Base-by-base conservation (phyloP, 2,797 vertebrate genomes). In the Lutjanus campechanus region DNA sequence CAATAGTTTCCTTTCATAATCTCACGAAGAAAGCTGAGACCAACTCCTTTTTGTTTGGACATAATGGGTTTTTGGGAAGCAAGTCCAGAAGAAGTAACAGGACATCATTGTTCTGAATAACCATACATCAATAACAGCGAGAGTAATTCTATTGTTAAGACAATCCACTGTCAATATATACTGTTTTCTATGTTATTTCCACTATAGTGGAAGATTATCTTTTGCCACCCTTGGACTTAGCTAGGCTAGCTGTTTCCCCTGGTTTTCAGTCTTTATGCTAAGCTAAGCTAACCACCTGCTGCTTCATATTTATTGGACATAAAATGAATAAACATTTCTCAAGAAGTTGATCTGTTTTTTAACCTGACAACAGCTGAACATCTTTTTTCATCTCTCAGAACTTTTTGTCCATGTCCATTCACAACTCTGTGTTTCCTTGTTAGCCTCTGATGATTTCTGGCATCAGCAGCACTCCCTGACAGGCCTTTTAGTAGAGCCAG, bases 401-500 rank as follows among this genome's bases (percentile, higher is more conserved):
- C 4, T 9, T 15, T 64, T 69, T n/a, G 9, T 47, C 36, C 16
- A 1, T 50, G 17, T 61, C 40, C 20, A 55, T 51, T n/a, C 19
- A 20, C 41, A 59, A 7, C 59, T 46, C 19, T 50, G 22, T 20
- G 51, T 49, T 59, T 67, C 56, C 66, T 69, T 40, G 25, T 59
- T 43, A 61, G 55, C 53, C n/a, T 22, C 44, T 69, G 59, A 65
- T 70, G 59, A 41, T 74, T 69, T 70, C 50, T 85, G 79, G 85
- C 81, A 70, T 58, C 51, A 58, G 55, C 49, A 60, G 40, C 47
- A 36, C 58, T 20, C 51, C n/a, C 76, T 62, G 50, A 73, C 54
- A 50, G 69, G 69, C 64, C 50, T 49, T 36, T 36, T 2, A 16
- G 54, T 5, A 41, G 53, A 51, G 47, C 67, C 81, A 85, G 72